These are phyloP conservation scores for Brachyistius frenatus DNA, from an alignment of 2,113 vertebrate species.

Conservation along the genomic window DNA sequence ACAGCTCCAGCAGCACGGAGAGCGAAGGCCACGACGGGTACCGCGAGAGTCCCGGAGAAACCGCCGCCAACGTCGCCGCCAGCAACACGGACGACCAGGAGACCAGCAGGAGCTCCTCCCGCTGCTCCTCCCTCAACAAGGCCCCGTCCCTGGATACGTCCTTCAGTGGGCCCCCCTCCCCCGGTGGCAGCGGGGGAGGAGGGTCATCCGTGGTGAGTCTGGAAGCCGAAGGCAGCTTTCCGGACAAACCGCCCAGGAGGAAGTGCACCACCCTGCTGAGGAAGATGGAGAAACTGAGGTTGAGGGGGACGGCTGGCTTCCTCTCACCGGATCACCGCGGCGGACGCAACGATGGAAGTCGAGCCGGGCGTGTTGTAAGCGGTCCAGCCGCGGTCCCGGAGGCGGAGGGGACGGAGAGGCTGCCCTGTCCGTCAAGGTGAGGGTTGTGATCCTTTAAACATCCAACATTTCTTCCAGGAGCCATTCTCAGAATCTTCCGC, in stretches of 20 bases:
- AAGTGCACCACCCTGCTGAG: slow-evolving; percentile 85
- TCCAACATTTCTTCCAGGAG: too few relatives aligned
- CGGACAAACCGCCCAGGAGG: slow-evolving; percentile 81
- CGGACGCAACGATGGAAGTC: slow-evolving; percentile 15
- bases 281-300: slow-evolving; percentile 90
- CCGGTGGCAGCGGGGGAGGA: slow-evolving; percentile 58
- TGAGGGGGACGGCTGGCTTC: slow-evolving; percentile 73
- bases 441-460: background rate
- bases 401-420: slow-evolving; percentile 79
- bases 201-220: slow-evolving; percentile 28
- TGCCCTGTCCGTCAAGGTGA: slow-evolving; percentile 52
- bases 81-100: slow-evolving; percentile 70
- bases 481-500: background rate
- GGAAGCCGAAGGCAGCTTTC: slow-evolving; percentile 56
- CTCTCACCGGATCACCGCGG: slow-evolving; percentile 28
- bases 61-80: rapidly evolving
- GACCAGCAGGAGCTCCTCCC: slow-evolving; percentile 81
- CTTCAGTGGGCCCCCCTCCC: slow-evolving; percentile 80
- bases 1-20: slow-evolving; percentile 87
- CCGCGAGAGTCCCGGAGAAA: background rate
- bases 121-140: slow-evolving; percentile 80
- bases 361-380: slow-evolving; percentile 70
- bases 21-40: slow-evolving; percentile 75
- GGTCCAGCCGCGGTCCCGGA: slow-evolving; percentile 83
- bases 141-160: slow-evolving; percentile 72